Evolutionary conservation across 2,113 vertebrate genomes (phyloP), one percentile per base, ranked within the genome.

Genomic region (Andinoacara biseriatus): DNA sequence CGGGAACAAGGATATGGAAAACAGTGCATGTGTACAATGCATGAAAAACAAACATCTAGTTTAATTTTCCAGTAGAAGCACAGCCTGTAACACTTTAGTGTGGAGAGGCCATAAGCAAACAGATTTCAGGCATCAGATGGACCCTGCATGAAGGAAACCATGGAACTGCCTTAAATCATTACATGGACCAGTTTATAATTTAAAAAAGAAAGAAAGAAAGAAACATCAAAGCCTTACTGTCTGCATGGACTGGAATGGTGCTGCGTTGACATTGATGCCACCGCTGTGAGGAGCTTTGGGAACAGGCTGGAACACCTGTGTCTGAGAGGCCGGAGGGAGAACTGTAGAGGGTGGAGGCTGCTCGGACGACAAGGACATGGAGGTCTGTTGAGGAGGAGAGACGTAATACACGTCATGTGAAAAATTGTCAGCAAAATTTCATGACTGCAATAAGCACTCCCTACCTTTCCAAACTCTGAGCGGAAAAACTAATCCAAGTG

Each of bases 171-270:
- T 43, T 80, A 43, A 11, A 67, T 20, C 7, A 80, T 24, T 20
- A 54, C 57, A 46, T 24, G 0, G 17, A 18, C 26, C 15, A 13
- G 15, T 76, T 33, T 57, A 18, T 69, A 69, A 52, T 69, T 5
- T 3, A 3, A 40, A 11, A 40, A 38, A n/a, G n/a, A 40, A 3
- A 54, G 80, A 10, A 58, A 78, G 15, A 17, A 61, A 43, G 49
- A 6, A 22, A 22, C 11, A 52, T 75, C 22, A 63, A 49, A 76
- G 43, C 78, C 96, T 96, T 94, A 99, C 98, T 92, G 98, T 99
- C 84, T 99, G 98, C 98, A 99, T 99, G 93, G 98, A 99, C 11
- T 99, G 98, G 98, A 99, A 99, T 96, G 98, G 98, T 94, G 98
- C 98, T 85, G 98, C 98, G 46, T 99, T 99, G 89, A 99, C 98